These are phyloP conservation scores for Apodemus speciosus DNA, from an alignment of 2,113 vertebrate genomes.

Conservation along the genomic window DNA sequence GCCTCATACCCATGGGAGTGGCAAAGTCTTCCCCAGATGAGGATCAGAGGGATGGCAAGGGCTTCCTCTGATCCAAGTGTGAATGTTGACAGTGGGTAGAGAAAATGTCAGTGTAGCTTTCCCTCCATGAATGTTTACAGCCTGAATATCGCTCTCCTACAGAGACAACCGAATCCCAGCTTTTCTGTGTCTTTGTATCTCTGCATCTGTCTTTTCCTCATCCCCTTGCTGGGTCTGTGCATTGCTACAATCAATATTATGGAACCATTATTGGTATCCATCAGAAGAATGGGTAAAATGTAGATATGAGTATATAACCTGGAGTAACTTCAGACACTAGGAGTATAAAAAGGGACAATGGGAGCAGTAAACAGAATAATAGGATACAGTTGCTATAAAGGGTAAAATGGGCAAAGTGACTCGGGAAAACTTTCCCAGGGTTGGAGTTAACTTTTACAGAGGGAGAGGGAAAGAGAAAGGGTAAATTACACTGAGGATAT, in stretches of 20 bases:
- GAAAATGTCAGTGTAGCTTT: neutral
- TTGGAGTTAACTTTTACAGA: neutral
- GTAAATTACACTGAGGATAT: neutral
- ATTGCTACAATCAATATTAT: neutral
- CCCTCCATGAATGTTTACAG: neutral
- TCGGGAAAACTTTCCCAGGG: neutral
- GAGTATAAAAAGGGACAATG: neutral
- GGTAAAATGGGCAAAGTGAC: neutral
- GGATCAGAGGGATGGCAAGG: neutral
- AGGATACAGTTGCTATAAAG: neutral
- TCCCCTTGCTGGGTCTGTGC: neutral
- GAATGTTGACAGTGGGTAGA: neutral
- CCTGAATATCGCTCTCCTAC: neutral
- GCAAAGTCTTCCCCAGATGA: neutral
- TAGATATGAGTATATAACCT: neutral
- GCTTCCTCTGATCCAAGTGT: neutral
- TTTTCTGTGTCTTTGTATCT: neutral
- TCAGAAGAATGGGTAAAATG: neutral
- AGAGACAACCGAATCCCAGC: neutral
- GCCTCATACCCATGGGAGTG: neutral
- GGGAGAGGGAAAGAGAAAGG: neutral
- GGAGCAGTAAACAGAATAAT: neutral
- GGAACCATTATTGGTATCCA: no score
- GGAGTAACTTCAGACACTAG: neutral
- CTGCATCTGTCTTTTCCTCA: neutral